Evolutionary conservation across 2,113 vertebrate genomes (phyloP), one percentile per base, ranked within the genome.

Genomic region (Xiphophorus hellerii): DNA sequence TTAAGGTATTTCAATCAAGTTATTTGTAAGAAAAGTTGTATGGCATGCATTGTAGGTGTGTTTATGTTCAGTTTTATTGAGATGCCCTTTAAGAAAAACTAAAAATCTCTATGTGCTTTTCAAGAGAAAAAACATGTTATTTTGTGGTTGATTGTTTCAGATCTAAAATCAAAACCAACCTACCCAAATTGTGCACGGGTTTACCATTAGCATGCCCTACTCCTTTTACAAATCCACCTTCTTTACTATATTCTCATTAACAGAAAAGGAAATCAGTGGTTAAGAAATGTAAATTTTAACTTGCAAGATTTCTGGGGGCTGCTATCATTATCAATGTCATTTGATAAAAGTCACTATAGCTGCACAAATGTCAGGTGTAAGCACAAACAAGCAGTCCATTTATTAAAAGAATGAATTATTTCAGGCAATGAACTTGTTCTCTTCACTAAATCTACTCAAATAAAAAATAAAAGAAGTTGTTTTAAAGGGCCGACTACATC

Each of bases 401-500:
- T 22, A 10, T n/a, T 10, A n/a, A 10, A 25, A 6, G 51, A n/a
- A 58, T 9, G 10, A 10, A 58, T 58, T 58, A 58, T n/a, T 25
- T 25, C 51, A 58, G 51, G 7, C 51, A 10, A 58, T 10, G 2
- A 58, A n/a, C 22, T 25, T n/a, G 51, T 10, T 58, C 9, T 58
- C 25, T 58, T 58, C 51, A 58, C 51, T 11, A 25, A 58, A 25
- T 58, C 51, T 58, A 9, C 51, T 58, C 25, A 58, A 25, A 58
- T n/a, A n/a, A 58, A 58, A 25, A 58, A 58, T 10, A 58, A 48
- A 17, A 54, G 7, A 54, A n/a, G 62, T 31, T 51, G 67, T 78
- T 66, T 67, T 17, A 8, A 33, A 63, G 28, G 66, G 54, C 58
- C 44, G 39, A 48, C 69, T 78, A 44, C 17, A 84, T 76, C 39